phyloP scores from a whole-genome alignment of 2,888 invertebrate genomes.

The Xestia sexstrigata region DNA sequence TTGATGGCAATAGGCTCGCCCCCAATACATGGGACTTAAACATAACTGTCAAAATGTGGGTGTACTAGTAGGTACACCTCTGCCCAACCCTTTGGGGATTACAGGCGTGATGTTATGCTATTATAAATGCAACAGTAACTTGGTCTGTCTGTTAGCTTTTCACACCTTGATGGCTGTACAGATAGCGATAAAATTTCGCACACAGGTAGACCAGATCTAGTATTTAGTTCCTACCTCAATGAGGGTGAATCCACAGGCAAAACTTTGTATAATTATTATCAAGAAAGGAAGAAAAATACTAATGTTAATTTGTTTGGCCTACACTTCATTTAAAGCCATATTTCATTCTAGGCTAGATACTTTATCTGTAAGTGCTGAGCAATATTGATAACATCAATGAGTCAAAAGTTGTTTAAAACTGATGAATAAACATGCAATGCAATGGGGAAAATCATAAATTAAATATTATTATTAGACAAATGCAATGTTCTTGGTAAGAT shows the following conservation, averaged over 20 bases:
- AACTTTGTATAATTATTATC: background rate
- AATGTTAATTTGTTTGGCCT: background rate
- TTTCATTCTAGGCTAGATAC: slow-evolving; percentile 14
- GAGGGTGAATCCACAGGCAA: background rate
- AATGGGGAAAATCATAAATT: background rate
- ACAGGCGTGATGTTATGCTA: background rate
- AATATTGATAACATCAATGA: slow-evolving; percentile 37
- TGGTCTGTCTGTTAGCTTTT: background rate
- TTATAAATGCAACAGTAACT: background rate
- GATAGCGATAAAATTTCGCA: too few species aligned
- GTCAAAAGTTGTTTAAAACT: slow-evolving; percentile 13
- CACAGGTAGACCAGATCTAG: background rate
- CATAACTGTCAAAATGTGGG: too few species aligned
- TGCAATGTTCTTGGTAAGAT: background rate
- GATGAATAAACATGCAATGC: background rate
- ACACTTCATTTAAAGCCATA: background rate
- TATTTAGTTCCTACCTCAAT: background rate
- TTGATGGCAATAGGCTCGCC: too few species aligned
- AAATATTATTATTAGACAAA: background rate
- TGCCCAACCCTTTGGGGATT: background rate
- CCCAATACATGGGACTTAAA: too few species aligned
- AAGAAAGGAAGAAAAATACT: background rate
- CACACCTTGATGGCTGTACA: background rate
- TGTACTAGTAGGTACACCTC: too few species aligned
- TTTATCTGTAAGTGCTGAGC: slow-evolving; percentile 20